These are phyloP conservation scores for Hermetia illucens DNA, from an alignment of 1,140 invertebrate genomes.

Conservation along the genomic window DNA sequence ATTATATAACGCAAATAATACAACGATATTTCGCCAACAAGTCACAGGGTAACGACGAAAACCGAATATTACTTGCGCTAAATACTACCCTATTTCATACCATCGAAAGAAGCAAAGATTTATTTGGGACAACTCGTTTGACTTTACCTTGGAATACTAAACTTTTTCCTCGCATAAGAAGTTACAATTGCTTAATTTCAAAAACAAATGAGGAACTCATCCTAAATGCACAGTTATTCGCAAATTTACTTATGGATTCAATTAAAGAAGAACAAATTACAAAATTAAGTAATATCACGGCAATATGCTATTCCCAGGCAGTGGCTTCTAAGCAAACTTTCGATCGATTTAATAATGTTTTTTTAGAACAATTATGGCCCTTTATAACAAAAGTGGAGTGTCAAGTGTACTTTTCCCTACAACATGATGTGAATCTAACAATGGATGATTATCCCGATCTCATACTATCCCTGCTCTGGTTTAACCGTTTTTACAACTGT, in stretches of 20 bases:
- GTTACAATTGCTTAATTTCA: constrained; percentile 10
- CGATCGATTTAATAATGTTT: constrained; percentile 17
- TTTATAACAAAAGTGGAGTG: neutral
- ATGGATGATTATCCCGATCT: constrained; percentile 11
- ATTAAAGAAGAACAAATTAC: constrained; percentile 7
- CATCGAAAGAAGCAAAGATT: too few species aligned
- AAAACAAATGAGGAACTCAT: constrained; percentile 1
- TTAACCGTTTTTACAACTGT: constrained; percentile 17
- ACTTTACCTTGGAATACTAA: constrained; percentile 23
- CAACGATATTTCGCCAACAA: too few species aligned
- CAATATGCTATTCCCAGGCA: constrained; percentile 22
- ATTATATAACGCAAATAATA: too few species aligned
- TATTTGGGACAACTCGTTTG: too few species aligned
- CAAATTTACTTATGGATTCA: constrained; percentile 11
- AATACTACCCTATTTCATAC: too few species aligned
- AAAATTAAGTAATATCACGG: constrained; percentile 12
- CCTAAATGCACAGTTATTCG: constrained; percentile 11
- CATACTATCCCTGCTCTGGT: constrained; percentile 17
- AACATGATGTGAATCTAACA: neutral
- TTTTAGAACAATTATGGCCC: constrained; percentile 8
- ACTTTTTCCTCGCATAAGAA: constrained; percentile 20
- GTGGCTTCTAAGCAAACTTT: constrained; percentile 10
- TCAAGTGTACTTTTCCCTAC: neutral
- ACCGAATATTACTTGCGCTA: too few species aligned
- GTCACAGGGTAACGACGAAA: too few species aligned